Percentiles rank a stretch among this genome's conserved stretches.
These are phyloP conservation scores for Yponomeuta sedellus DNA, from an alignment of 2,888 invertebrate genomes.

Conservation along the genomic window DNA sequence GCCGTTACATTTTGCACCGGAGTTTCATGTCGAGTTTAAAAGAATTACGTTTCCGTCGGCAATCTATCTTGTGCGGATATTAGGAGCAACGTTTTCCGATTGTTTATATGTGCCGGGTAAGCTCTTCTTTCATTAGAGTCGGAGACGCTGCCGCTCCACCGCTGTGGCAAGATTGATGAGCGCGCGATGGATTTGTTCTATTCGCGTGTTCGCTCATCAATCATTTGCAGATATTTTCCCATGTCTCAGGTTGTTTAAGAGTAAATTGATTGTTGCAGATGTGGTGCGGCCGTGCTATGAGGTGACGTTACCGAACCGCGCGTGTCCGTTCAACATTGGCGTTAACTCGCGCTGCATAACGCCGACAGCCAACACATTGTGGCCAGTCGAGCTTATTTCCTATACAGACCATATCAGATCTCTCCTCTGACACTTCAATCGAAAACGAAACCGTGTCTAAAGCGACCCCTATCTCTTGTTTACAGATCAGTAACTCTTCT, in stretches of 20 bases:
- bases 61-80: constrained; percentile 65
- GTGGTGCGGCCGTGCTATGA: constrained; percentile 27
- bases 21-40: constrained; percentile 7
- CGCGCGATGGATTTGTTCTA: constrained; percentile 72
- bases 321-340: background rate
- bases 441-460: background rate
- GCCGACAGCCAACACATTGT: background rate
- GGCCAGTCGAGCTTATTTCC: background rate
- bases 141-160: constrained; percentile 37
- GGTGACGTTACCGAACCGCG: background rate
- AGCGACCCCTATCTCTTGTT: background rate
- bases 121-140: constrained; percentile 73
- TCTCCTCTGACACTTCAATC: background rate
- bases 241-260: constrained; percentile 72
- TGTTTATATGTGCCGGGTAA: constrained; percentile 71
- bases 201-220: constrained; percentile 71
- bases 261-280: constrained; percentile 62
- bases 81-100: constrained; percentile 67
- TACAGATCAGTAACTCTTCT: background rate
- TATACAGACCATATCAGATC: background rate
- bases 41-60: constrained; percentile 18
- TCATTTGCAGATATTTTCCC: constrained; percentile 75
- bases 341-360: background rate
- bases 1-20: background rate
- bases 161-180: constrained; percentile 65